Evolutionary conservation across 2,113 vertebrate genomes (phyloP).

Genomic region (Brachyhypopomus occidentalis): DNA sequence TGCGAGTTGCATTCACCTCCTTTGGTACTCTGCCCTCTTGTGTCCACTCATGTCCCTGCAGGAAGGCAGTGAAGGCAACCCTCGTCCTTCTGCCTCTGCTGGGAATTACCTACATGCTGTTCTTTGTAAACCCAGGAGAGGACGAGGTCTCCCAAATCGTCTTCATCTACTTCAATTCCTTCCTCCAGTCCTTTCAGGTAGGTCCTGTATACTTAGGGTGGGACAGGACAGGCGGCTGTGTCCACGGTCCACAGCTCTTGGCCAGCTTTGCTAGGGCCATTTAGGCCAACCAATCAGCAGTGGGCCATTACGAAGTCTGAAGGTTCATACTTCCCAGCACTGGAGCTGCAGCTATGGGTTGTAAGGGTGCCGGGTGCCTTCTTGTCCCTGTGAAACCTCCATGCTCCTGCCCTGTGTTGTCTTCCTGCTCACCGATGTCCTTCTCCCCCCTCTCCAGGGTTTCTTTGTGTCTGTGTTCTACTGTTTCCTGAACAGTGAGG

Average conservation of each 20-base stretch:
- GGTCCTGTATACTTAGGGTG: neutral
- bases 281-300: too few relatives aligned
- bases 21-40: neutral
- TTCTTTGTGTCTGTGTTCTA: conserved; percentile 58
- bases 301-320: too few relatives aligned
- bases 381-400: neutral
- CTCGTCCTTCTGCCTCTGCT: conserved; percentile 93
- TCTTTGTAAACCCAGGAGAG: conserved; percentile 95
- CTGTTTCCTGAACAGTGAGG: conserved; percentile 58
- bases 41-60: conserved; percentile 53
- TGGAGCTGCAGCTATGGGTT: too few relatives aligned
- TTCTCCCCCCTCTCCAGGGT: conserved; percentile 33
- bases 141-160: conserved; percentile 92
- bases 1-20: too few relatives aligned
- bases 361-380: neutral
- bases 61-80: conserved; percentile 97
- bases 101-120: conserved; percentile 98
- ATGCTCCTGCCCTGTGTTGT: neutral
- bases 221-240: neutral
- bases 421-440: too few relatives aligned
- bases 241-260: too few relatives aligned
- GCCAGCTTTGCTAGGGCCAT: too few relatives aligned
- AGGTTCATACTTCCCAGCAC: too few relatives aligned
- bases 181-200: conserved; percentile 98
- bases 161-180: conserved; percentile 98